Percentiles rank a stretch among this genome's conserved stretches.
Conservation (phyloP, 2,888 invertebrate genomes). For the Andrena dorsata region DNA sequence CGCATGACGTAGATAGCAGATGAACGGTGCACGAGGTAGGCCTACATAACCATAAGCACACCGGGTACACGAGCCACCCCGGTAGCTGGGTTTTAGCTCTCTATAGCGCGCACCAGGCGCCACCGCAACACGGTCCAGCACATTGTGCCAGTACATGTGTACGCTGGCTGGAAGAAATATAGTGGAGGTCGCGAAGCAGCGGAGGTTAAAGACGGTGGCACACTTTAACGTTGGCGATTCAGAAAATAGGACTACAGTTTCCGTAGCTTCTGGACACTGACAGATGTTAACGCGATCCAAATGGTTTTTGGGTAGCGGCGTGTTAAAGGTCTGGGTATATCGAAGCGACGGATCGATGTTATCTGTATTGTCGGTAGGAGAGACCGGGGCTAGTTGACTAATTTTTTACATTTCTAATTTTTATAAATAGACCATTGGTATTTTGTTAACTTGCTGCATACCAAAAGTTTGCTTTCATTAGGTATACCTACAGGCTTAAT, state of each 20-base stretch:
- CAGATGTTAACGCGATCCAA: too few species aligned
- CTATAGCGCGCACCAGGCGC: constrained; percentile 75
- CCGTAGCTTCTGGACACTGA: not conserved
- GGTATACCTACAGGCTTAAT: too few species aligned
- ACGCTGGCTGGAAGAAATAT: constrained; percentile 40
- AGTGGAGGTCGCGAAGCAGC: not conserved
- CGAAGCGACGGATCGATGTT: too few species aligned
- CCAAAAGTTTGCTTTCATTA: too few species aligned
- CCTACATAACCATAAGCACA: constrained; percentile 73
- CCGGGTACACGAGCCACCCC: constrained; percentile 60
- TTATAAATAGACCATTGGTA: too few species aligned
- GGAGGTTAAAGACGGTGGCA: not conserved
- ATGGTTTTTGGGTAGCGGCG: not conserved
- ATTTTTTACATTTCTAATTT: too few species aligned
- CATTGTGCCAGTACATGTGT: constrained; percentile 67
- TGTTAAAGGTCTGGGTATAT: not conserved
- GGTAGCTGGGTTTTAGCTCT: constrained; percentile 63
- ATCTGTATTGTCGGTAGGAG: too few species aligned
- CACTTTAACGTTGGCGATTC: not conserved
- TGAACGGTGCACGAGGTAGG: constrained; percentile 68
- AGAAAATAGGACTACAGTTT: not conserved
- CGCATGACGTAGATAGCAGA: constrained; percentile 58
- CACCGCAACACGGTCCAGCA: constrained; percentile 78
- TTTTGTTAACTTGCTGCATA: too few species aligned
- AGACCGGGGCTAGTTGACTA: too few species aligned